Conservation (phyloP, 2,113 vertebrate genomes). For the Tylochromis polylepis region DNA sequence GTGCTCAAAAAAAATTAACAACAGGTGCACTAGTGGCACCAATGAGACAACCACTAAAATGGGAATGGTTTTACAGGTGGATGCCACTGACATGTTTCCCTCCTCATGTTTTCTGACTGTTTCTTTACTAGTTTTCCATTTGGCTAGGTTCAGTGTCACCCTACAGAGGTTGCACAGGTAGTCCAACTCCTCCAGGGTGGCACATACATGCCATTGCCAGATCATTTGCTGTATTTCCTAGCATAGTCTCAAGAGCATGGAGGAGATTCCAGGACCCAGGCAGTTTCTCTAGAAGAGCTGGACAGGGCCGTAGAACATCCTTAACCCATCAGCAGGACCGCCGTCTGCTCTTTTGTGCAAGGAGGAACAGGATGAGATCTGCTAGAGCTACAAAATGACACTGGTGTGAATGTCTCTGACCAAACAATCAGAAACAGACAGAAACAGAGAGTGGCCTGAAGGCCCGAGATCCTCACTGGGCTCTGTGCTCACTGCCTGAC, state of each 20-base stretch:
- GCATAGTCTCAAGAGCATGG: not conserved
- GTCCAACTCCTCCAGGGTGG: not conserved
- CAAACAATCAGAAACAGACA: not conserved
- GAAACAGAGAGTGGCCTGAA: fast-evolving
- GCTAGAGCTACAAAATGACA: not conserved
- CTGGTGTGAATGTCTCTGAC: not conserved
- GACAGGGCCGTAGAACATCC: not conserved
- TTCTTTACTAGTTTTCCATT: not conserved
- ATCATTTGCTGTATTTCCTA: not conserved
- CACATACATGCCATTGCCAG: not conserved
- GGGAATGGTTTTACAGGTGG: not conserved
- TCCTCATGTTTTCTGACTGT: not conserved
- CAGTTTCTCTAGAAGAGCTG: not conserved
- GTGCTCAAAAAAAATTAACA: not conserved
- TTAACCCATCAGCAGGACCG: not conserved
- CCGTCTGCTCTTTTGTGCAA: not conserved
- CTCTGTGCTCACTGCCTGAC: not conserved
- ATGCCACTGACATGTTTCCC: not conserved
- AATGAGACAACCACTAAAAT: not conserved
- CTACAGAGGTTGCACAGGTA: not conserved
- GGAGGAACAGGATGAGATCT: not conserved
- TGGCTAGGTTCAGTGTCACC: not conserved
- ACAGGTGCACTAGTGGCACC: not conserved
- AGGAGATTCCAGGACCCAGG: not conserved
- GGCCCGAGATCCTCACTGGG: not conserved